Percentiles rank a stretch among this genome's conserved stretches.
Evolutionary conservation across 2,888 invertebrate genomes (phyloP).

Genomic region (Phaedon cochleariae): DNA sequence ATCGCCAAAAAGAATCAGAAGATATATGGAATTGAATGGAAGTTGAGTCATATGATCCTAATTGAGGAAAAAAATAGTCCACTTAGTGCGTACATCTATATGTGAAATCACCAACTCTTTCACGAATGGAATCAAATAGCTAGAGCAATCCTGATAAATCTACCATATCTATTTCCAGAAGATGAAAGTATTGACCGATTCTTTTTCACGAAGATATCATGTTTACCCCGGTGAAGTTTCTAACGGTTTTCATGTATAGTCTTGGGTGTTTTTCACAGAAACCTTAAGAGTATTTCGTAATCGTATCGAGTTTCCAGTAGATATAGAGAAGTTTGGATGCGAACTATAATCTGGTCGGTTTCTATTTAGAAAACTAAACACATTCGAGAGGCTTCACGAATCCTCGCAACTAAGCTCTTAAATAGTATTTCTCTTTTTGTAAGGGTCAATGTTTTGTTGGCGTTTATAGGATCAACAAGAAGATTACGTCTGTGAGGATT

Average conservation of each 20-base stretch:
- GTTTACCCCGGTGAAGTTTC: background rate
- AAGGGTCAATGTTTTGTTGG: slow-evolving; percentile 16
- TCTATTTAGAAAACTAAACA: slow-evolving; percentile 20
- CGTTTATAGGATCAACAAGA: slow-evolving; percentile 12
- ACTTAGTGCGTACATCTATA: too few relatives aligned
- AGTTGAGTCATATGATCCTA: too few relatives aligned
- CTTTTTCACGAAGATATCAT: background rate
- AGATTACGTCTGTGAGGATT: background rate
- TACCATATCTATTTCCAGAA: too few relatives aligned
- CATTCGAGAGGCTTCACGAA: slow-evolving; percentile 23
- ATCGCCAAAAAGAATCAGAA: too few relatives aligned
- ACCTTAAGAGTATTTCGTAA: background rate
- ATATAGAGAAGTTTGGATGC: slow-evolving; percentile 2
- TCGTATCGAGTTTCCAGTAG: slow-evolving; percentile 11
- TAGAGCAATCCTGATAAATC: too few relatives aligned
- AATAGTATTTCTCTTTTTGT: slow-evolving; percentile 17
- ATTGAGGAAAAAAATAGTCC: too few relatives aligned
- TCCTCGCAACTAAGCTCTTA: slow-evolving; percentile 25
- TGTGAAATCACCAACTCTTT: too few relatives aligned
- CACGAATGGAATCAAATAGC: too few relatives aligned
- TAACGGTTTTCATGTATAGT: background rate
- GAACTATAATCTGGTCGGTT: background rate
- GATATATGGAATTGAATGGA: too few relatives aligned
- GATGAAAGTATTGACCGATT: background rate
- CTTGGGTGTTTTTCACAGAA: background rate